These are phyloP conservation scores for Lepidocolaptes lacrymiger DNA, from an alignment of 2,797 vertebrate species.

Conservation along the genomic window DNA sequence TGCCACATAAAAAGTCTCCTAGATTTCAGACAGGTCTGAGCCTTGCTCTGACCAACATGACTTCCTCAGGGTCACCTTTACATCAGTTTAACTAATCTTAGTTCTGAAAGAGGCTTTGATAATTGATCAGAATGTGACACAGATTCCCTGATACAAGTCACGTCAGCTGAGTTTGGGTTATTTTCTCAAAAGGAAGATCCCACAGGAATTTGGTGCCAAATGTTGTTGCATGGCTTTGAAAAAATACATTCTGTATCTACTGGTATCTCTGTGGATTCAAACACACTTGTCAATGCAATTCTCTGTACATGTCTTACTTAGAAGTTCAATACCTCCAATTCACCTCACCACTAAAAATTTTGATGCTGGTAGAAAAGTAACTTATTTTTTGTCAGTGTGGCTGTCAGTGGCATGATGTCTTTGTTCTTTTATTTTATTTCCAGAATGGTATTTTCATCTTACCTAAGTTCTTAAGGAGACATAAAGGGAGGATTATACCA, in stretches of 20 bases:
- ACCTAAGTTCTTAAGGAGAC: slow-evolving; percentile 94
- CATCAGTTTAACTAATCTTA: background rate
- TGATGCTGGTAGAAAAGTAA: background rate
- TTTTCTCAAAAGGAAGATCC: background rate
- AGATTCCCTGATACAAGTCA: background rate
- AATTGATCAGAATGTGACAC: background rate
- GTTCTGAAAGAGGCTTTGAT: background rate
- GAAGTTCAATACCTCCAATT: background rate
- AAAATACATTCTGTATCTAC: background rate
- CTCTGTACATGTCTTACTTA: background rate
- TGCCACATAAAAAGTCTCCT: background rate
- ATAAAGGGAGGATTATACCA: slow-evolving; percentile 89
- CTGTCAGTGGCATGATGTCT: background rate
- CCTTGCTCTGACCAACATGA: background rate
- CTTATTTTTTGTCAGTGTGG: background rate
- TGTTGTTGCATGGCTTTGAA: background rate
- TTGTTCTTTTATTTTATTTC: background rate
- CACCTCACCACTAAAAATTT: background rate
- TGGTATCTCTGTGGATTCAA: background rate
- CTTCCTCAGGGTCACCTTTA: background rate
- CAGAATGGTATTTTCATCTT: slow-evolving; percentile 46
- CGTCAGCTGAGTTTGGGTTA: background rate
- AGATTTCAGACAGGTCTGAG: background rate
- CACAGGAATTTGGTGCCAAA: background rate
- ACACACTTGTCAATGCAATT: background rate